Percentiles rank a stretch among this genome's conserved stretches.
These are phyloP conservation scores for Drosophila silvestris DNA, from an alignment of 2,888 invertebrate genomes.

Conservation along the genomic window DNA sequence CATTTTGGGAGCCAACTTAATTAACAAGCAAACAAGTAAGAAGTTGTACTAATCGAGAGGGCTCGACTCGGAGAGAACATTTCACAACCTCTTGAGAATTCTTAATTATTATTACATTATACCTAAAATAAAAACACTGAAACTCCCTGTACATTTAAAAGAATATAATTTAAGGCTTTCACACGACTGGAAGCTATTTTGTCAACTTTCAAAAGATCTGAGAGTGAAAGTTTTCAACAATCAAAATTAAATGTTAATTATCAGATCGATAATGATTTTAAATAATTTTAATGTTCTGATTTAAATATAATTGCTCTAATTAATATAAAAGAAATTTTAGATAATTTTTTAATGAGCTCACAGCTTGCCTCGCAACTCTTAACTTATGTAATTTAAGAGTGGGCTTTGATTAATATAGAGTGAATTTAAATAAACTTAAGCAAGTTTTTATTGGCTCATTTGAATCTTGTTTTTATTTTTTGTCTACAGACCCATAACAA, in stretches of 20 bases:
- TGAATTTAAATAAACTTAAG: neutral
- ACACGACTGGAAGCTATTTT: neutral
- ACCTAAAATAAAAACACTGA: neutral
- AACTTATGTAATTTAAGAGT: neutral
- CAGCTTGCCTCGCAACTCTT: neutral
- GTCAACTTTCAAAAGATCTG: neutral
- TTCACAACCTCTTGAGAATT: slow-evolving; percentile 7
- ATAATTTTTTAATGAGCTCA: neutral
- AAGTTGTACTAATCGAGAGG: neutral
- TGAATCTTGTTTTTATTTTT: neutral
- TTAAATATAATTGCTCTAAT: neutral
- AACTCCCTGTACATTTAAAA: neutral
- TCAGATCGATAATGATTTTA: neutral
- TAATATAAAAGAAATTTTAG: neutral
- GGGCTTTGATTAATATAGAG: neutral
- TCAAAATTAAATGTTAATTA: neutral
- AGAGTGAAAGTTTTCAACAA: neutral
- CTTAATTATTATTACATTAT: slow-evolving; percentile 2
- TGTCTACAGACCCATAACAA: neutral
- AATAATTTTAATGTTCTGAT: neutral
- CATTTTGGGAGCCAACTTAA: slow-evolving; percentile 31
- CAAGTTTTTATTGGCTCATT: neutral
- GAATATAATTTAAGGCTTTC: neutral
- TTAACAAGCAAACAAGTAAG: slow-evolving; percentile 21
- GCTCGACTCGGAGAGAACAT: neutral